A percentile compares a stretch with the other conserved stretches of the same genome.
Evolutionary conservation across 1,140 invertebrate genomes (phyloP).

Genomic region (Sminthurinus signatus): DNA sequence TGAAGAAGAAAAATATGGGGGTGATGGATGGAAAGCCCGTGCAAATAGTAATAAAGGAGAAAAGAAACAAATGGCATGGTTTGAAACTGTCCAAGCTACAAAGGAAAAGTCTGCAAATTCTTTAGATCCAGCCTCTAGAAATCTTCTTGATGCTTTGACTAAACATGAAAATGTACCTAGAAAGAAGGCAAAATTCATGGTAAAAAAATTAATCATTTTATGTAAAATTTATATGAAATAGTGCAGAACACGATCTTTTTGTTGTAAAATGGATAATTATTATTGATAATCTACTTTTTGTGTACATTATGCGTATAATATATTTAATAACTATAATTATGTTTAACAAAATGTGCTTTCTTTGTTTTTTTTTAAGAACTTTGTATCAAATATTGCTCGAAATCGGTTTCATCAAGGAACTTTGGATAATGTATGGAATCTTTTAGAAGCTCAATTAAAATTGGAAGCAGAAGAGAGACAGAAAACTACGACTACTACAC

Average conservation of each 20-base stretch:
- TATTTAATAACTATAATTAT: no score
- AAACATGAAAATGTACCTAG: slow-evolving; percentile 82
- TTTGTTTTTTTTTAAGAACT: slow-evolving; percentile 44
- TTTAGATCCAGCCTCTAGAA: slow-evolving; percentile 53
- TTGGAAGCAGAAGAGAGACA: not conserved
- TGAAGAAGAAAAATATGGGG: slow-evolving; percentile 84
- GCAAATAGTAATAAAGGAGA: slow-evolving; percentile 73
- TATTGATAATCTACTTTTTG: no score
- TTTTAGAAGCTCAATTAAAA: slow-evolving; percentile 39
- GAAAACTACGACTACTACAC: not conserved
- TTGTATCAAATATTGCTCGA: slow-evolving; percentile 47
- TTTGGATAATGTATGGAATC: slow-evolving; percentile 43
- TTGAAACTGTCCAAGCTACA: slow-evolving; percentile 69
- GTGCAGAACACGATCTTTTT: no score
- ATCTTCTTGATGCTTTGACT: slow-evolving; percentile 63
- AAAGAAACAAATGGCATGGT: slow-evolving; percentile 81
- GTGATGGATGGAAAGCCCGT: slow-evolving; percentile 70
- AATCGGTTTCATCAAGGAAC: slow-evolving; percentile 41
- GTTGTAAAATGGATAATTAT: not conserved
- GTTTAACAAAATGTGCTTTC: not conserved
- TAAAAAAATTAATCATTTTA: slow-evolving; percentile 27
- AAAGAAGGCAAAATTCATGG: slow-evolving; percentile 78
- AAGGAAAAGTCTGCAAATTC: slow-evolving; percentile 54
- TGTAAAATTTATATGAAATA: no score
- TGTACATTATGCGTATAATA: no score